Evolutionary conservation across 2,113 vertebrate species (phyloP).

Genomic region (Hystrix cristata): DNA sequence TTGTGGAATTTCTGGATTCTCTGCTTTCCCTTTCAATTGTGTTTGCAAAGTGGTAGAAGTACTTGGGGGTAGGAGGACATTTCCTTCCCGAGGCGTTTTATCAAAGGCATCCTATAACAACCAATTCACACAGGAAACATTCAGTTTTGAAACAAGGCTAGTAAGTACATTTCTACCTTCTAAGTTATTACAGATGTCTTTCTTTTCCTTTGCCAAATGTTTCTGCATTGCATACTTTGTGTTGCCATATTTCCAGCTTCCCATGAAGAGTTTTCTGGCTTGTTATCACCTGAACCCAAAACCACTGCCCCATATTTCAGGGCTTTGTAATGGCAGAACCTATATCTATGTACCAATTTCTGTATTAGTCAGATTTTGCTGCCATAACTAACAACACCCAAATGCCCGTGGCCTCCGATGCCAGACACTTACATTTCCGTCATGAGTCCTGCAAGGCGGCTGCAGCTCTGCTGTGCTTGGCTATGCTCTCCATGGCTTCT

Average conservation of each 20-base stretch:
- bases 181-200: background rate
- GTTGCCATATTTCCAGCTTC: background rate
- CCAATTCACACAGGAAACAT: background rate
- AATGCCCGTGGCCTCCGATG: background rate
- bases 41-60: background rate
- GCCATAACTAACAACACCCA: background rate
- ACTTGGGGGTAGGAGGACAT: background rate
- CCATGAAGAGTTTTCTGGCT: background rate
- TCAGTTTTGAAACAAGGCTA: background rate
- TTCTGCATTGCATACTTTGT: background rate
- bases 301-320: background rate
- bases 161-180: background rate
- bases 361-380: background rate
- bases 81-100: background rate
- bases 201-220: background rate
- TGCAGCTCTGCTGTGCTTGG: background rate
- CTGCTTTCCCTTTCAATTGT: background rate
- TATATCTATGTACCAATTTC: background rate
- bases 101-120: background rate
- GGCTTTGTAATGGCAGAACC: background rate
- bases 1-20: background rate
- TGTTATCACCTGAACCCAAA: background rate
- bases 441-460: background rate
- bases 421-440: background rate
- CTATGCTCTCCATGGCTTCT: rapidly evolving